These are phyloP conservation scores for Ptilorrhoa leucosticta DNA, from an alignment of 2,113 vertebrate species.

Conservation along the genomic window DNA sequence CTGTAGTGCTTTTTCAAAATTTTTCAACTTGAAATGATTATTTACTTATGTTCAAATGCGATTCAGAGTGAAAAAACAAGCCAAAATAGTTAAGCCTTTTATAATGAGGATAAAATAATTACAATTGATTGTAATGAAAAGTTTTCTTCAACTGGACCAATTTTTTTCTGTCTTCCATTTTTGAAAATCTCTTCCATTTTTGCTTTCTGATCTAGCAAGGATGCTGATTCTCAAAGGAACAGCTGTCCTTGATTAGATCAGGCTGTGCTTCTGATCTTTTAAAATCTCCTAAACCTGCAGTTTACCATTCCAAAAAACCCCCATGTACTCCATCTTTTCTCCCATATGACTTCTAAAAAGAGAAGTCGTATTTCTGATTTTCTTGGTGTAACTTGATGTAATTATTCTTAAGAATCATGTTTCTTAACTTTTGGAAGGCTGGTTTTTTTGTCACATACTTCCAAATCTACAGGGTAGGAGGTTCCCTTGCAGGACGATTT, in stretches of 20 bases:
- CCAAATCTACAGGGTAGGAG: background rate
- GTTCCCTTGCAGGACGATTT: background rate
- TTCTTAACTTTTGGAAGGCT: background rate
- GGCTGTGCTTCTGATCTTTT: background rate
- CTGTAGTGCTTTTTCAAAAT: background rate
- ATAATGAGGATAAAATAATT: background rate
- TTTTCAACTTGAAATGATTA: background rate
- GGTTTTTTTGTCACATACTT: rapidly evolving
- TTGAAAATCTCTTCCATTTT: background rate
- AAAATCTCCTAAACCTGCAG: background rate
- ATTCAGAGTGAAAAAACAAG: background rate
- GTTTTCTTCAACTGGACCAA: background rate
- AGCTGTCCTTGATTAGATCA: background rate
- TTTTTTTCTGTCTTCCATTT: background rate
- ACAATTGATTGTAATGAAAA: background rate
- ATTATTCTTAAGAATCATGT: rapidly evolving
- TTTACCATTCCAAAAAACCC: background rate
- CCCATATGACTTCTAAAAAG: background rate
- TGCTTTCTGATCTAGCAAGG: background rate
- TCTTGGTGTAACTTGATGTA: background rate
- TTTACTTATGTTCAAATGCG: background rate
- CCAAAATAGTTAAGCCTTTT: background rate
- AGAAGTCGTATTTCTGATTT: background rate
- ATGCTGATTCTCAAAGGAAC: background rate
- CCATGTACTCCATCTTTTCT: background rate